Percentiles rank a stretch among this genome's conserved stretches.
Evolutionary conservation across 2,797 vertebrate genomes (phyloP).

Genomic region (Melanotaenia trifasciata): DNA sequence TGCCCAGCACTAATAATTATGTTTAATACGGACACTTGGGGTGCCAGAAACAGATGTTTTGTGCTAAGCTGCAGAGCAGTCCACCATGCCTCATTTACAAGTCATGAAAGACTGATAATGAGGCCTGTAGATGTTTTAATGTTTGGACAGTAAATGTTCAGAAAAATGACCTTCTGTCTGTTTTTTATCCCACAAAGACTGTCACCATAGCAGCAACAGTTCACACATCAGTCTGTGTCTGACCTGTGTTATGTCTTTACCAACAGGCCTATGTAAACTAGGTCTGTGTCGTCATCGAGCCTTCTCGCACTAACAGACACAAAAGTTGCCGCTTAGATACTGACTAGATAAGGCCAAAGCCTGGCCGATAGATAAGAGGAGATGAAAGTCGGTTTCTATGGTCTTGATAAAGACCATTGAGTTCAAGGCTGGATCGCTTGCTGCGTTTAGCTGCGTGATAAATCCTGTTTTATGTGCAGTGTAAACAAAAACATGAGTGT

Average conservation of each 20-base stretch:
- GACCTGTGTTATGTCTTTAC: conserved; percentile 13
- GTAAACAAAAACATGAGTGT: neutral
- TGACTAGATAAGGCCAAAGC: conserved; percentile 42
- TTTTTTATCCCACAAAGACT: conserved; percentile 16
- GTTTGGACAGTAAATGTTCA: neutral
- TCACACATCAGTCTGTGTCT: conserved; percentile 1
- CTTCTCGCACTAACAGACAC: conserved; percentile 18
- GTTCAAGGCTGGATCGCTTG: neutral
- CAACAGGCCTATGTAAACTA: conserved; percentile 11
- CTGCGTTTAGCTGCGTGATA: neutral
- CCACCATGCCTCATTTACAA: neutral
- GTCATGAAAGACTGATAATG: neutral
- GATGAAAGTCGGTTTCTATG: neutral
- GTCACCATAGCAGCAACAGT: conserved; percentile 41
- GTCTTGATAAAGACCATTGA: neutral
- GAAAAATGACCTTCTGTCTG: neutral
- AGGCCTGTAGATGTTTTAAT: neutral
- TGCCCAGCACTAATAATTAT: neutral
- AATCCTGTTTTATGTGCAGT: neutral
- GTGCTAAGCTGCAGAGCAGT: neutral
- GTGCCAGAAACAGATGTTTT: neutral
- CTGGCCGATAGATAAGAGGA: conserved; percentile 55
- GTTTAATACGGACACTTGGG: too few relatives aligned
- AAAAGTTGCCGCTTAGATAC: conserved; percentile 13
- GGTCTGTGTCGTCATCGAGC: conserved; percentile 14